These are phyloP conservation scores for Gobio gobio DNA, from an alignment of 2,113 vertebrate species.

Conservation along the genomic window DNA sequence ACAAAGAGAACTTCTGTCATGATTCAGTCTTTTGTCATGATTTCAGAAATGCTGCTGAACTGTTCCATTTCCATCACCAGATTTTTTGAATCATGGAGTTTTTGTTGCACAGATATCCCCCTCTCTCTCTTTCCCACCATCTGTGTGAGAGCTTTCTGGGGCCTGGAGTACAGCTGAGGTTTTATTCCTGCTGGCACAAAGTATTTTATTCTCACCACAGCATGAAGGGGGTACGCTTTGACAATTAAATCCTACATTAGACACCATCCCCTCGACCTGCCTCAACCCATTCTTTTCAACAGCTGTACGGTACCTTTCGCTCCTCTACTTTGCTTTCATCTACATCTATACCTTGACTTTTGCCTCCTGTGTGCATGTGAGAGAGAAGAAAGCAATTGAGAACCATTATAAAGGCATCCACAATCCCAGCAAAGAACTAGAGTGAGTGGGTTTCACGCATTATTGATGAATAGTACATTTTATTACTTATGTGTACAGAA, in stretches of 20 bases:
- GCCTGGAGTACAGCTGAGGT: conserved; percentile 27
- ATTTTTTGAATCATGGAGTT: conserved; percentile 12
- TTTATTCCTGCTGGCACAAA: conserved; percentile 44
- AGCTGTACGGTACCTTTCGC: not conserved
- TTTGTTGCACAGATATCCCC: not conserved
- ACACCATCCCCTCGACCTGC: conserved; percentile 8
- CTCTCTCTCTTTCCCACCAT: not conserved
- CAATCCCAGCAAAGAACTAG: conserved; percentile 1
- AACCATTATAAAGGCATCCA: not conserved
- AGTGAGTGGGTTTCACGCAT: not conserved
- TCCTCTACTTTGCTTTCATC: conserved; percentile 14
- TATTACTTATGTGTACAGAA: not conserved
- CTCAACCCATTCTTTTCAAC: not conserved
- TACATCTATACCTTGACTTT: not conserved
- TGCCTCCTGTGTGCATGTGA: conserved; percentile 8
- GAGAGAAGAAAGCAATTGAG: not conserved
- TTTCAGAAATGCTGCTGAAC: conserved; percentile 20
- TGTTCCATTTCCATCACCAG: not conserved
- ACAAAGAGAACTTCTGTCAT: conserved; percentile 3
- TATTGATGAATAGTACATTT: not conserved
- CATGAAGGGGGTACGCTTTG: conserved; percentile 29
- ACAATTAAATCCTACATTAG: conserved; percentile 45
- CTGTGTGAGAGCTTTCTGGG: conserved; percentile 24
- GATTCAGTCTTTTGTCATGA: conserved; percentile 6
- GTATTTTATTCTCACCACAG: conserved; percentile 37